phyloP scores from a whole-genome alignment of 2,113 vertebrate genomes.

The Phyllopteryx taeniolatus region DNA sequence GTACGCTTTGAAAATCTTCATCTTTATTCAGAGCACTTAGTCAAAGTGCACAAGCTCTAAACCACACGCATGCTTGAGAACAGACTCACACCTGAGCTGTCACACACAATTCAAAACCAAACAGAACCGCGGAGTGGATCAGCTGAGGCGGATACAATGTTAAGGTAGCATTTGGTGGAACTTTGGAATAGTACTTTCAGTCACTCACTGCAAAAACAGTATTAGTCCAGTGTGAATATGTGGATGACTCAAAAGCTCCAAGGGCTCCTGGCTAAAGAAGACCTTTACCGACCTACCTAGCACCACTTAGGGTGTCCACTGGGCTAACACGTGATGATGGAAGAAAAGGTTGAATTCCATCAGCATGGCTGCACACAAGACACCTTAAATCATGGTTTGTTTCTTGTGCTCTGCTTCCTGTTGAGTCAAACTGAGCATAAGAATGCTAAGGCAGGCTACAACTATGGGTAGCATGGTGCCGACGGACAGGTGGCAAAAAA shows the following conservation, averaged over 20 bases:
- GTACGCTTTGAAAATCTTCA: conserved; percentile 43
- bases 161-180: conserved; percentile 41
- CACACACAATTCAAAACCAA: conserved; percentile 32
- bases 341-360: conserved; percentile 13
- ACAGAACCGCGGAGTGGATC: conserved; percentile 3
- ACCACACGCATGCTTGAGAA: conserved; percentile 21
- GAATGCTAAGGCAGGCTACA: too few species aligned
- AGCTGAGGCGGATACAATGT: conserved; percentile 16
- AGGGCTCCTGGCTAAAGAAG: conserved; percentile 33
- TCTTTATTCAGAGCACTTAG: conserved; percentile 50
- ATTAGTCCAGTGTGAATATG: conserved; percentile 17
- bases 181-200: conserved; percentile 31
- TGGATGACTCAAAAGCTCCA: conserved; percentile 27
- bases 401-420: not conserved
- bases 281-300: conserved; percentile 35
- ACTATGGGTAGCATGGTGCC: too few species aligned
- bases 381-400: not conserved
- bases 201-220: conserved; percentile 7
- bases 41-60: conserved; percentile 35
- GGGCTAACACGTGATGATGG: conserved; percentile 1
- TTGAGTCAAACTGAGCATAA: not conserved
- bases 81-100: conserved; percentile 35
- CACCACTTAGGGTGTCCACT: not conserved
- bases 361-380: conserved; percentile 3
- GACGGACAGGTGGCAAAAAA: too few species aligned